These are phyloP conservation scores for Glandiceps talaboti DNA, from an alignment of 53 echinoderm and acorn worm species.

Conservation along the genomic window DNA sequence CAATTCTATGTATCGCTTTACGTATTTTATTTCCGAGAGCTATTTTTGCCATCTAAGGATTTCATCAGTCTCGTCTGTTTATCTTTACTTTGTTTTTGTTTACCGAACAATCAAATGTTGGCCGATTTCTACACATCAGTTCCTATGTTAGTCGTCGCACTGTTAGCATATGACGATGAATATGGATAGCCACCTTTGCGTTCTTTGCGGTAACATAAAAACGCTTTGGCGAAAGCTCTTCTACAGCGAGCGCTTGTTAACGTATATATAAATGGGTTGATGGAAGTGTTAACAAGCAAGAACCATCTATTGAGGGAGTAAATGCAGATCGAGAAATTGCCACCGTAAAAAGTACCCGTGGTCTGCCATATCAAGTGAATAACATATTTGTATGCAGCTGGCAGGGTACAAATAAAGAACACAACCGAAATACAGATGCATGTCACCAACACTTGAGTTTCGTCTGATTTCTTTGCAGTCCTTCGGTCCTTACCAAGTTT, in stretches of 20 bases:
- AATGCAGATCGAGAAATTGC: background rate
- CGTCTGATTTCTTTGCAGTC: background rate
- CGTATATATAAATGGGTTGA: conserved; percentile 24
- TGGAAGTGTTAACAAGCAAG: conserved; percentile 7
- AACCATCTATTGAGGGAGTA: conserved; percentile 6
- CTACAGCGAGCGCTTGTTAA: conserved; percentile 17
- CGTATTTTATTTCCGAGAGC: too few species aligned
- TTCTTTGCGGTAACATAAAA: background rate
- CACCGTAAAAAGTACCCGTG: background rate
- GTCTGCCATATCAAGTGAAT: background rate
- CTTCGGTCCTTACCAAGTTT: background rate
- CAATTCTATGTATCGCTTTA: too few species aligned
- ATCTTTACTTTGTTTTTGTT: too few species aligned
- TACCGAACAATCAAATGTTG: too few species aligned
- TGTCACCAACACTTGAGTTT: background rate
- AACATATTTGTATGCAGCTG: background rate
- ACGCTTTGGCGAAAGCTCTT: conserved; percentile 7
- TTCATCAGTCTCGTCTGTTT: too few species aligned
- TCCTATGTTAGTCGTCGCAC: background rate
- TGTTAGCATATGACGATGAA: background rate
- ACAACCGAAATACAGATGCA: background rate
- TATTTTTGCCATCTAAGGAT: too few species aligned
- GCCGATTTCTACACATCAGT: background rate
- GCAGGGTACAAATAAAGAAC: background rate
- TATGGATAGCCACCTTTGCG: background rate